These are phyloP conservation scores for Lapara coniferarum DNA, from an alignment of 2,888 invertebrate genomes.

Conservation along the genomic window DNA sequence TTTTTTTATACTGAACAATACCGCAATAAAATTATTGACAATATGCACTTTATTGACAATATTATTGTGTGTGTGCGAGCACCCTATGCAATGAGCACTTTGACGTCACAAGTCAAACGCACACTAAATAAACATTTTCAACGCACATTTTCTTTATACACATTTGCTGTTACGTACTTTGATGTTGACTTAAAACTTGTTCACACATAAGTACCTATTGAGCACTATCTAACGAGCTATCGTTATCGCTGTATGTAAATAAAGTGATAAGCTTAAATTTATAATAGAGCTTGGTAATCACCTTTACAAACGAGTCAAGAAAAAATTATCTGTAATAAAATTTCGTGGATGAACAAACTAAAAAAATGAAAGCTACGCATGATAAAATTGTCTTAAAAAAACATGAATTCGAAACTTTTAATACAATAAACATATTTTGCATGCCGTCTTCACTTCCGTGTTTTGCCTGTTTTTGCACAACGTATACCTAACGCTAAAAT, in stretches of 20 bases:
- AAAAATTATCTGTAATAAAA: no score
- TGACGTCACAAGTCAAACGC: slow-evolving; percentile 17
- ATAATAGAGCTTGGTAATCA: no score
- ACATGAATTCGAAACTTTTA: slow-evolving; percentile 11
- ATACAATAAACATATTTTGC: slow-evolving; percentile 9
- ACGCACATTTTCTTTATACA: background rate
- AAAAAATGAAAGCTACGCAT: no score
- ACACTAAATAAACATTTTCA: background rate
- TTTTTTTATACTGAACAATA: no score
- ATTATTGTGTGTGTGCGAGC: no score
- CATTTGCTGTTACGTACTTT: background rate
- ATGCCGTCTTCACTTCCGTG: slow-evolving; percentile 16
- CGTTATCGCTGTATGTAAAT: background rate
- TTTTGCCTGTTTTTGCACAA: slow-evolving; percentile 7
- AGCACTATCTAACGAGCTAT: background rate
- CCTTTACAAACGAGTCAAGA: no score
- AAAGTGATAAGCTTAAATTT: background rate
- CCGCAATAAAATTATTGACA: no score
- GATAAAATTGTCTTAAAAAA: no score
- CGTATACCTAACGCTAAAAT: background rate
- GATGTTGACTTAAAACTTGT: background rate
- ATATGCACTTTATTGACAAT: no score
- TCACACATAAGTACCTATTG: no score
- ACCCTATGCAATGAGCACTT: slow-evolving; percentile 24
- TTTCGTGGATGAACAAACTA: no score